These are phyloP conservation scores for Agelaius phoeniceus DNA, from an alignment of 2,113 vertebrate species.

Conservation along the genomic window DNA sequence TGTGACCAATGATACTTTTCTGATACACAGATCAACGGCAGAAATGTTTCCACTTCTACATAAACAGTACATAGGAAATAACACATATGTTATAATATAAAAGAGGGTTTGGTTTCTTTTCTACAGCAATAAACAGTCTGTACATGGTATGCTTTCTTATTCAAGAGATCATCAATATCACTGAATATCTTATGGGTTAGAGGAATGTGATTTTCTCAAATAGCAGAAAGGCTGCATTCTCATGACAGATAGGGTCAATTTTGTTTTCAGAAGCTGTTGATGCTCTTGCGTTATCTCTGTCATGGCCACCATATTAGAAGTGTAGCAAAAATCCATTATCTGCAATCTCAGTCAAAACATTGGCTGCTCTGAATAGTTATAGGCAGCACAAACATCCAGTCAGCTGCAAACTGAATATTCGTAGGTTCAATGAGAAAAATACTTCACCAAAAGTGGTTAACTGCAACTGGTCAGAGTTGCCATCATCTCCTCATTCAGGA, in stretches of 20 bases:
- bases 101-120: not conserved
- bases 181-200: conserved; percentile 57
- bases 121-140: not conserved
- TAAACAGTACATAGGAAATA: not conserved
- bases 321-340: conserved; percentile 22
- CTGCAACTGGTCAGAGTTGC: not conserved
- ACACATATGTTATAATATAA: not conserved
- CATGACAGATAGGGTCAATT: conserved; percentile 61
- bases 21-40: not conserved
- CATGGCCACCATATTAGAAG: conserved; percentile 34
- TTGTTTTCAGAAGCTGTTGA: conserved; percentile 54
- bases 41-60: not conserved
- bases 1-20: not conserved
- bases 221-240: conserved; percentile 11
- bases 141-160: conserved; percentile 31
- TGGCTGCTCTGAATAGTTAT: not conserved
- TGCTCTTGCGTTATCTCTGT: conserved; percentile 2
- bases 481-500: not conserved
- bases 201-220: conserved; percentile 53
- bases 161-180: conserved; percentile 57
- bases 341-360: conserved; percentile 4
- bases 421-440: not conserved
- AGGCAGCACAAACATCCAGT: not conserved
- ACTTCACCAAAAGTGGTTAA: not conserved
- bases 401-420: not conserved